These are phyloP conservation scores for Cercopithecus neglectus DNA, from an alignment of 2,797 vertebrate species.

Conservation along the genomic window DNA sequence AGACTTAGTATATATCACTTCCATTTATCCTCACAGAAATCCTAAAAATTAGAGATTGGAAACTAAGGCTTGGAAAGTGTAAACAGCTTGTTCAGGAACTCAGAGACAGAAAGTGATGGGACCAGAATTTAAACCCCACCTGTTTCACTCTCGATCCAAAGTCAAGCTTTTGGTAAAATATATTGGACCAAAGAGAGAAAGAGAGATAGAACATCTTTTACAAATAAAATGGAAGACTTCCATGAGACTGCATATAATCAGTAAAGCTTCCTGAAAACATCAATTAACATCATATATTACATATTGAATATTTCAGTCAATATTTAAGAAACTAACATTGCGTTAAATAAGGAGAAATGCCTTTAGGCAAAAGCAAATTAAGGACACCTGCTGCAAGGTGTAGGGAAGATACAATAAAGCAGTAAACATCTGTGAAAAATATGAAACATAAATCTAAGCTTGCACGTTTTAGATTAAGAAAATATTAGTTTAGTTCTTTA, in stretches of 20 bases:
- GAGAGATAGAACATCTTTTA: not conserved
- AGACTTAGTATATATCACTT: not conserved
- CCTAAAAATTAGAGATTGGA: not conserved
- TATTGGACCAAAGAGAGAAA: not conserved
- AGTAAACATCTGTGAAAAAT: not conserved
- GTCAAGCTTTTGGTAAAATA: not conserved
- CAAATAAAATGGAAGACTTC: not conserved
- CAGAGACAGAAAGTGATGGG: not conserved
- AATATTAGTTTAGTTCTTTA: not conserved
- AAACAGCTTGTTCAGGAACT: not conserved
- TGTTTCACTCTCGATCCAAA: not conserved
- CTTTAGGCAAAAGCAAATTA: not conserved
- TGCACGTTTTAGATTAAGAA: not conserved
- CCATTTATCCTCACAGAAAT: not conserved
- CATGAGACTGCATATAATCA: not conserved
- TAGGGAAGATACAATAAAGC: not conserved
- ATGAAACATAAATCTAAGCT: not conserved
- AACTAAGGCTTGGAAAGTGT: not conserved
- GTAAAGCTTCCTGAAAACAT: not conserved
- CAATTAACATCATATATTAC: not conserved
- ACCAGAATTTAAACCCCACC: not conserved
- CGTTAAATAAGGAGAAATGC: not conserved
- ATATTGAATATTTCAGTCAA: not conserved
- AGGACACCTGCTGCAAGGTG: not conserved
- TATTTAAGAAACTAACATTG: not conserved